A percentile compares a stretch with the other conserved stretches of the same genome.
These are phyloP conservation scores for Zonotrichia albicollis DNA, from an alignment of 2,797 vertebrate genomes.

Conservation along the genomic window DNA sequence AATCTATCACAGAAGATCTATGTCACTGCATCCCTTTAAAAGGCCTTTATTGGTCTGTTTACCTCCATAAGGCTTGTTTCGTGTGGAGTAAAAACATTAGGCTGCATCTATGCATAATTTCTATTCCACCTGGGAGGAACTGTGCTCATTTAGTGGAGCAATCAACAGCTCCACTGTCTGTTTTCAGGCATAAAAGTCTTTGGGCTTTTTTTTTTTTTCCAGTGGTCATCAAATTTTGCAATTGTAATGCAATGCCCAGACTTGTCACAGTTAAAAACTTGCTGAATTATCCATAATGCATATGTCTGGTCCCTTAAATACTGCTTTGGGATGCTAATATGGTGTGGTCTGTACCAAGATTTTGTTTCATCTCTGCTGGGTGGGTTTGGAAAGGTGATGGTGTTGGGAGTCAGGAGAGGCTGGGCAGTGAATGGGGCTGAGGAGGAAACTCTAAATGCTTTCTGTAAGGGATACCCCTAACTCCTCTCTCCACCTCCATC, in stretches of 20 bases:
- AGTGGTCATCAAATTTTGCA: background rate
- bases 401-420: background rate
- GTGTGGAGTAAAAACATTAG: slow-evolving; percentile 46
- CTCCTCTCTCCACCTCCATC: background rate
- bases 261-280: background rate
- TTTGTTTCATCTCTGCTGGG: background rate
- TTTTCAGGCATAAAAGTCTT: background rate
- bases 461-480: background rate
- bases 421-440: background rate
- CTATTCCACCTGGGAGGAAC: slow-evolving; percentile 36
- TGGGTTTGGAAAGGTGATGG: background rate
- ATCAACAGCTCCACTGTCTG: background rate
- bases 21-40: background rate
- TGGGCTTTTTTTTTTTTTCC: background rate
- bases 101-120: slow-evolving; percentile 23
- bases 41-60: slow-evolving; percentile 26
- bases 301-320: background rate
- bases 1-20: background rate
- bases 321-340: background rate
- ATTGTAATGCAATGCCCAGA: background rate
- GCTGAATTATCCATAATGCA: background rate
- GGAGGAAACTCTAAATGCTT: background rate
- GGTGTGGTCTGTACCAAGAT: background rate
- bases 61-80: slow-evolving; percentile 26
- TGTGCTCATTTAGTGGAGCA: background rate